phyloP scores from a whole-genome alignment of 2,888 invertebrate genomes.

The Rhamnusium bicolor region DNA sequence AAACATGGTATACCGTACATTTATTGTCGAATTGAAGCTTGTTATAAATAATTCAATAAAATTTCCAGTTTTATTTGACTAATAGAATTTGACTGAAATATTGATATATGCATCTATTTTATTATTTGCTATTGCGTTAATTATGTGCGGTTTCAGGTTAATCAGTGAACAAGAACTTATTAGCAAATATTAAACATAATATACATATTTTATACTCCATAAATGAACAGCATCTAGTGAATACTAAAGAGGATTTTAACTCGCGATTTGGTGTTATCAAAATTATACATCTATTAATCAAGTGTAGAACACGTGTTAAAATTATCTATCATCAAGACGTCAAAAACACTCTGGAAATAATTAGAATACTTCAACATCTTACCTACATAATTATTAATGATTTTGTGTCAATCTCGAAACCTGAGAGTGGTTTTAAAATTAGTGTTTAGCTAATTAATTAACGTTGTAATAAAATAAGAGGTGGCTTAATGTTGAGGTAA shows the following conservation, averaged over 20 bases:
- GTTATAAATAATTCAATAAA: too few species aligned
- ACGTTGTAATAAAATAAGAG: neutral
- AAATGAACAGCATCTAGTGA: neutral
- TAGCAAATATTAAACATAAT: neutral
- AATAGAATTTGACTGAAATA: too few species aligned
- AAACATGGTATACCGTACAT: too few species aligned
- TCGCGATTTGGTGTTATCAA: slow-evolving; percentile 26
- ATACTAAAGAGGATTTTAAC: slow-evolving; percentile 11
- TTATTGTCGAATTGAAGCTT: too few species aligned
- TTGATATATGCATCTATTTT: too few species aligned
- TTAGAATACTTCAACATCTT: slow-evolving; percentile 33
- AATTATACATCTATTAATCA: slow-evolving; percentile 36
- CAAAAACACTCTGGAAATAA: slow-evolving; percentile 32
- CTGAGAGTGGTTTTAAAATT: slow-evolving; percentile 27
- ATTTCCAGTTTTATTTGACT: too few species aligned
- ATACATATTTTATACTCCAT: neutral
- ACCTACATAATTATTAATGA: slow-evolving; percentile 35
- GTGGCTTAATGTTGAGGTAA: neutral
- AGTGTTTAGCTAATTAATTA: slow-evolving; percentile 30
- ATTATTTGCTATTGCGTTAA: too few species aligned
- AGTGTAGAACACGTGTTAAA: slow-evolving; percentile 35
- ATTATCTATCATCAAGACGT: slow-evolving; percentile 36
- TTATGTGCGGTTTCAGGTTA: too few species aligned
- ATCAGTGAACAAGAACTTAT: too few species aligned
- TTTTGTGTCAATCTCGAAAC: slow-evolving; percentile 32